A percentile compares a stretch with the other conserved stretches of the same genome.
Evolutionary conservation across 2,113 vertebrate genomes (phyloP).

Genomic region (Phoxinus phoxinus): DNA sequence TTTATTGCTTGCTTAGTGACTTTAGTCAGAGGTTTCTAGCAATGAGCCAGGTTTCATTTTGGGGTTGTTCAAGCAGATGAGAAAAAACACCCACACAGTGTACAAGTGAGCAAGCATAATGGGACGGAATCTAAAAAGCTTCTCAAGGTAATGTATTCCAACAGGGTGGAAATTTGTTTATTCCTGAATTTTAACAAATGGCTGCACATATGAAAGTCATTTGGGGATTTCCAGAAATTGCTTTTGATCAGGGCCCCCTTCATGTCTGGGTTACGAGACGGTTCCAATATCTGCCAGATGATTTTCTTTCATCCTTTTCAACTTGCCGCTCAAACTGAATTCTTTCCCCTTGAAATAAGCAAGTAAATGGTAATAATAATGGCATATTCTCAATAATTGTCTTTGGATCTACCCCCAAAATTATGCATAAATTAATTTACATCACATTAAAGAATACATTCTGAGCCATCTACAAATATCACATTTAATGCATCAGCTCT

Average conservation of each 20-base stretch:
- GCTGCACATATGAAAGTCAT: slow-evolving; percentile 1
- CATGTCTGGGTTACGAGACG: slow-evolving; percentile 4
- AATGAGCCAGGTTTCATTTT: slow-evolving; percentile 9
- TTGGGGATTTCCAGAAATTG: slow-evolving; percentile 1
- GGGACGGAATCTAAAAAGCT: not conserved
- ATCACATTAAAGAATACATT: not conserved
- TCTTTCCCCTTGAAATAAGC: not conserved
- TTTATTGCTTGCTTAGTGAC: not conserved
- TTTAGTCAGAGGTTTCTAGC: not conserved
- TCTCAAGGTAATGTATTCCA: slow-evolving; percentile 6
- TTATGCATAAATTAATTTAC: not conserved
- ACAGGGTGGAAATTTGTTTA: not conserved
- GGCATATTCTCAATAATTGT: not conserved
- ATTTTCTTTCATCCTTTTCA: slow-evolving; percentile 4
- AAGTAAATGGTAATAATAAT: not conserved
- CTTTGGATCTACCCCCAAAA: not conserved
- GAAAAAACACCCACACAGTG: slow-evolving; percentile 1
- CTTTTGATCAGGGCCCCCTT: slow-evolving; percentile 15
- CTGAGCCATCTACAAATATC: not conserved
- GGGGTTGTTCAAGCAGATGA: not conserved
- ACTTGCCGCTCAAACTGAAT: not conserved
- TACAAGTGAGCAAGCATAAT: not conserved
- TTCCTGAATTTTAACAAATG: not conserved
- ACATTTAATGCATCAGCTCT: not conserved
- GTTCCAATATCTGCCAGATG: not conserved